A percentile compares a stretch with the other conserved stretches of the same genome.
These are phyloP conservation scores for Andrena haemorrhoa DNA, from an alignment of 2,888 invertebrate genomes.

Conservation along the genomic window DNA sequence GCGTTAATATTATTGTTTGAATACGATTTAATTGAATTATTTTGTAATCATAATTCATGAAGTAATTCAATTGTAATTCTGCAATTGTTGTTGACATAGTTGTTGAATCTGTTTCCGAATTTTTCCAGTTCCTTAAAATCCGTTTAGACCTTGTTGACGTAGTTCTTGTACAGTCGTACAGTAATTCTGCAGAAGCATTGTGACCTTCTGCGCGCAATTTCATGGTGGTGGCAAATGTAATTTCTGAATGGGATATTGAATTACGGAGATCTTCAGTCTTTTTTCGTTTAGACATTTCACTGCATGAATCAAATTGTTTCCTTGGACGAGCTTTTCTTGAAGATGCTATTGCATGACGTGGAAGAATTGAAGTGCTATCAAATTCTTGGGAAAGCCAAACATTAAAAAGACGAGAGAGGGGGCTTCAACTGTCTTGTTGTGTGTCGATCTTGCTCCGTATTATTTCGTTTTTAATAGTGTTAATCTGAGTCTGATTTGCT, in stretches of 20 bases:
- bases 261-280: slow-evolving; percentile 1
- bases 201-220: slow-evolving; percentile 4
- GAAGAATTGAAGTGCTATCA: background rate
- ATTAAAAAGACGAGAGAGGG: too few relatives aligned
- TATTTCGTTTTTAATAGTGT: too few relatives aligned
- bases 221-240: slow-evolving; percentile 7
- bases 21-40: too few relatives aligned
- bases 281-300: background rate
- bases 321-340: slow-evolving; percentile 9
- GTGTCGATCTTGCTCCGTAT: too few relatives aligned
- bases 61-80: too few relatives aligned
- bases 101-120: background rate
- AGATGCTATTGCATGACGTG: background rate
- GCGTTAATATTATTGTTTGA: too few relatives aligned
- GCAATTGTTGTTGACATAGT: background rate
- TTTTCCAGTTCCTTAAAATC: background rate
- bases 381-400: background rate
- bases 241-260: background rate
- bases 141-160: background rate
- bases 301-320: slow-evolving; percentile 6
- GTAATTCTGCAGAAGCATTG: background rate
- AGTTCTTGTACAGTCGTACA: slow-evolving; percentile 7
- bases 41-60: too few relatives aligned
- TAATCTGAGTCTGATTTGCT: too few relatives aligned
- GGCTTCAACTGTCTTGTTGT: too few relatives aligned